Base-by-base conservation (phyloP, 1,140 invertebrate genomes). In the Leptonema lineaticorne region DNA sequence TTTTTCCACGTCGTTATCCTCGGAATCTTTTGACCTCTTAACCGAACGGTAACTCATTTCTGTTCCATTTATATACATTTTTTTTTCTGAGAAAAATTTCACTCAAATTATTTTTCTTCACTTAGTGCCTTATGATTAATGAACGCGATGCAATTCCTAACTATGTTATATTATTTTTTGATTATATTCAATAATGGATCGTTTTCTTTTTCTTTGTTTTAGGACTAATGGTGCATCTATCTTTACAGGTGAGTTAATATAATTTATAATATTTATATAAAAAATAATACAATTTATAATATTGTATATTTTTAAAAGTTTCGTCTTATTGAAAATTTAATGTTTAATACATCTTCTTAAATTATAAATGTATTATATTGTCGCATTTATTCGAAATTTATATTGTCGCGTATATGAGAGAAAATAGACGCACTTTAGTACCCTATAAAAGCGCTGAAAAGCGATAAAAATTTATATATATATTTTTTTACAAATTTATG, bases 191-290 rank as follows among this genome's bases (percentile, higher is more conserved):
- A 11, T 33, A 11, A 30, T 4, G 18, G 29, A 7, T 5, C 45
- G 16, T 16, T 20, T n/a, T 65, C 63, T 70, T 73, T 74, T 71
- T 71, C 48, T 72, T 78, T 75, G 67, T 77, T 79, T 62, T 78
- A 81, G 79, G 79, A 75, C 79, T 78, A 80, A 81, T 81, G 79
- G 79, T 81, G 78, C 79, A 81, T 70, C 70, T 81, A 78, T 75
- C 76, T 74, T 57, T 75, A 74, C 71, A 75, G 78, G 79, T 81
- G 74, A 79, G 79, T 76, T 53, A 18, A 2, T 46, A 16, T 33
- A 16, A 5, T 33, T n/a, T n/a, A n/a, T n/a, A n/a, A n/a, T n/a
- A n/a, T n/a, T n/a, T n/a, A n/a, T n/a, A n/a, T n/a, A n/a, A n/a
- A n/a, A n/a, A n/a, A n/a, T n/a, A n/a, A n/a, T n/a, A n/a, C n/a